Base-by-base conservation (phyloP, 92 coral and sea anemone genomes). In the Zoanthus sansibaricus region DNA sequence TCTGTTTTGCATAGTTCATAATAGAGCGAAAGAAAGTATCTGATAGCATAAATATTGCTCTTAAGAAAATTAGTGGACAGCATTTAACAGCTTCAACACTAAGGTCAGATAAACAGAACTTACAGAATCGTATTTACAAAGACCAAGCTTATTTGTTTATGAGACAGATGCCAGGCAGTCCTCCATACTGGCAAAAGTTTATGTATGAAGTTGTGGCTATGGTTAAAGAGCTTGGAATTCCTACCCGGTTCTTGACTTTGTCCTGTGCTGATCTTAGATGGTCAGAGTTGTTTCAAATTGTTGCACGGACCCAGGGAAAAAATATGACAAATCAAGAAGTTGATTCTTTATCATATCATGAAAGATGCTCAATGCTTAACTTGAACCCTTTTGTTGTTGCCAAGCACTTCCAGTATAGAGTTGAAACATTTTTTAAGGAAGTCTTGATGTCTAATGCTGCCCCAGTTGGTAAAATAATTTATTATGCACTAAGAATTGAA, bases 141-240 rank as follows among this genome's bases (percentile, higher is more conserved):
- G 71, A 84, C 68, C 88, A 84, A 52, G 88, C 88, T 20, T 92
- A 89, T 86, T 54, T 88, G 48, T 91, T 91, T 72, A 51, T 91
- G 62, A 83, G 91, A 70, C 85, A 91, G 71, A 87, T 87, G 55
- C 88, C 88, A 64, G 90, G 92, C 15, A 32, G 86, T 12, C 85
- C 93, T 15, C 91, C 91, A 73, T 91, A 88, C 71, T 82, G 93
- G 93, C 90, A 79, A 62, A 85, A 46, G 67, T 77, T 79, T 75
- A 25, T 25, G 25, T 25, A 25, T 25, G 25, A 25, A 25, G 25
- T 25, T 25, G 25, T 25, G 25, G 25, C 88, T 42, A 91, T 91
- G 91, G 93, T 91, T 7, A 59, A 87, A 78, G 91, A 91, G 68
- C 91, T 91, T n/a, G 93, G 93, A 6, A 89, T 86, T 54, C 93